Evolutionary conservation across 2,797 vertebrate genomes (phyloP).

Genomic region (Jordanella pulchra): DNA sequence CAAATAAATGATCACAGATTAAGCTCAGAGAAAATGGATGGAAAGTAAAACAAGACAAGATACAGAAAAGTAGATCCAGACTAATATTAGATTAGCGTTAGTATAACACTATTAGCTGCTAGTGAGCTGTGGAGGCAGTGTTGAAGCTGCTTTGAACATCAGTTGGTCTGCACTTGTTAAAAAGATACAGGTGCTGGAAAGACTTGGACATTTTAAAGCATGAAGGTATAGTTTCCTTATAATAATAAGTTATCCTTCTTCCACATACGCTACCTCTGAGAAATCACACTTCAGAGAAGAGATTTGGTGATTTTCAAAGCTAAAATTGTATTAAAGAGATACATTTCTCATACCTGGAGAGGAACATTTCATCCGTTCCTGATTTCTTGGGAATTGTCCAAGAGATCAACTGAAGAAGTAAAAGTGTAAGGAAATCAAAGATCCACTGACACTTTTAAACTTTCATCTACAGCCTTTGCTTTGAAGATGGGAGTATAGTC

Average conservation of each 20-base stretch:
- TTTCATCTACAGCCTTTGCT: conserved; percentile 49
- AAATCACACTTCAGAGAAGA: too few relatives aligned
- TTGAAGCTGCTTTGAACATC: not conserved
- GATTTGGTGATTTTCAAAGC: not conserved
- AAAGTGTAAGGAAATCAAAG: conserved; percentile 15
- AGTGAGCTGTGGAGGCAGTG: not conserved
- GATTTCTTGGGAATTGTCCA: conserved; percentile 1
- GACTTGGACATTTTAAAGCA: not conserved
- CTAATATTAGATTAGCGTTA: not conserved
- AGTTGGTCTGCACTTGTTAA: not conserved
- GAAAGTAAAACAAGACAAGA: not conserved
- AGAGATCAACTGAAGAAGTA: not conserved
- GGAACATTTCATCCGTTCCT: conserved; percentile 7
- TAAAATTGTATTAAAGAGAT: not conserved
- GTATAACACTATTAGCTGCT: not conserved
- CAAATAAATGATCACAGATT: not conserved
- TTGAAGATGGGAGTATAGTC: conserved; percentile 35
- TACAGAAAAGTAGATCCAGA: not conserved
- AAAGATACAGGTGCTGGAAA: not conserved
- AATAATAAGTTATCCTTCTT: conserved; percentile 10
- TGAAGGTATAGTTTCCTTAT: not conserved
- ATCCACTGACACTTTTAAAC: conserved; percentile 32
- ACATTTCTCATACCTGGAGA: not conserved
- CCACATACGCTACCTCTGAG: too few relatives aligned
- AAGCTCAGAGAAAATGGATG: not conserved